These are phyloP conservation scores for Scopus umbretta DNA, from an alignment of 2,113 vertebrate genomes.

Conservation along the genomic window DNA sequence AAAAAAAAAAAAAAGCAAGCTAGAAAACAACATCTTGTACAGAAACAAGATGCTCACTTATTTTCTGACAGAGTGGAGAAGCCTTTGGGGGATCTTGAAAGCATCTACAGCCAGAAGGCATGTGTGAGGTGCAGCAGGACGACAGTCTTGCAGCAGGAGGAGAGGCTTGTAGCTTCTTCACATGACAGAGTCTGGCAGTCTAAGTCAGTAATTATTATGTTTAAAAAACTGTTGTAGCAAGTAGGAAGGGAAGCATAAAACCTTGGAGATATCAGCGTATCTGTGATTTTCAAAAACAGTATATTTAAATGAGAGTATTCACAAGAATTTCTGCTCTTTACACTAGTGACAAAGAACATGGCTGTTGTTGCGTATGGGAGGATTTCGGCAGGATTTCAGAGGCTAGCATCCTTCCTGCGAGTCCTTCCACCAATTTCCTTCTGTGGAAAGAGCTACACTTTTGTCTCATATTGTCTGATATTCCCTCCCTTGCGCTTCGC, in stretches of 20 bases:
- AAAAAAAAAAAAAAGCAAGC: neutral
- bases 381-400: neutral
- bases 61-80: slow-evolving; percentile 21
- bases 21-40: neutral
- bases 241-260: neutral
- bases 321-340: neutral
- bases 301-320: neutral
- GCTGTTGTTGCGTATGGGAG: neutral
- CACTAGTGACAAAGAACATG: fast-evolving
- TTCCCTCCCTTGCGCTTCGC: neutral
- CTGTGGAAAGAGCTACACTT: neutral
- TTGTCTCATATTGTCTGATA: neutral
- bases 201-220: neutral
- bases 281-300: neutral
- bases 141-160: neutral
- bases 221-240: neutral
- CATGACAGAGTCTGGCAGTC: neutral
- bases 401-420: neutral
- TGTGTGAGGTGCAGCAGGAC: neutral
- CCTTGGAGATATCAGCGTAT: neutral
- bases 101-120: slow-evolving; percentile 23
- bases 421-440: neutral
- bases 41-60: neutral
- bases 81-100: slow-evolving; percentile 48
- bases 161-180: neutral